Evolutionary conservation across 1,140 invertebrate genomes (phyloP), one percentile per base, ranked within the genome.

Genomic region (Samia ricini): DNA sequence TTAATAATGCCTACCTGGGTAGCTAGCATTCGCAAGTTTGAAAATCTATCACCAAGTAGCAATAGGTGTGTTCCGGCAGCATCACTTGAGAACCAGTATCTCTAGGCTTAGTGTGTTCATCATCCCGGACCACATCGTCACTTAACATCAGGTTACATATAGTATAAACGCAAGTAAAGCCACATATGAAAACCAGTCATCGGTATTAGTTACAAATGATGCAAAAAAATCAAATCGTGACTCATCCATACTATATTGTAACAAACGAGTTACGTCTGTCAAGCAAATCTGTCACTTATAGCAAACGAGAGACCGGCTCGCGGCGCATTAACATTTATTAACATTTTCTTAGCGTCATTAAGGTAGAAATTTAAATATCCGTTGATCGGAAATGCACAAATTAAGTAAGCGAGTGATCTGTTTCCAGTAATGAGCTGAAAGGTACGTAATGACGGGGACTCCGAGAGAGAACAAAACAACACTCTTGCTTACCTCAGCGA

Each of bases 281-380:
- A 88, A 87, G 85, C 84, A 87, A 89, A 89, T 89, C 85, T 86
- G 84, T 88, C 85, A 86, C 83, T 88, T 87, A 89, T 87, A 83
- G 87, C 70, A 62, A 68, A 61, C 58, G 65, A 66, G 65, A 68
- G 62, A 76, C 69, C 79, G 81, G 81, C 83, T 85, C 82, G 81
- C 83, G 79, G 76, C 64, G 71, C 80, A 89, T 89, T 89, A 88
- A 87, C 85, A 89, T 89, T 89, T 89, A 89, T 89, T 89, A 89
- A 85, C 87, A 89, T 89, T 89, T 86, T 76, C 79, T 78, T 71
- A 75, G 75, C 80, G 76, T 87, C 85, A 89, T 89, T 89, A 89
- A 79, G 74, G 87, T 81, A 82, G 76, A 81, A 78, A 89, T 89
- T 89, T 89, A 85, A 89, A 89, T 89, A 89, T 89, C 85, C 77